Base-by-base conservation (phyloP, 2,888 invertebrate species). In the Agonopterix alstromeriana region DNA sequence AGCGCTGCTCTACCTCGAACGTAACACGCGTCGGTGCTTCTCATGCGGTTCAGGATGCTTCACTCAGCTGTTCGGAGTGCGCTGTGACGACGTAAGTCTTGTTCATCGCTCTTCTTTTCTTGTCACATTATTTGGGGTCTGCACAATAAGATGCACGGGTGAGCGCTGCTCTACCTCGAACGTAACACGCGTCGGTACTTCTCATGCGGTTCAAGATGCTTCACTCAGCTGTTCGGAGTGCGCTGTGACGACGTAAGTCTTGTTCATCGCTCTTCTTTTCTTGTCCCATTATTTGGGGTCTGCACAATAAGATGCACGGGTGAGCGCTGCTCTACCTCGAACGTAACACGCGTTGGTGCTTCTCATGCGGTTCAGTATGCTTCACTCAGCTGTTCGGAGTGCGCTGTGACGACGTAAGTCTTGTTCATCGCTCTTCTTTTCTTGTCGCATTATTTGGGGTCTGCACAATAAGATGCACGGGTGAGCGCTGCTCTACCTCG, bases 21-120 rank as follows among this genome's bases (percentile, higher is more conserved):
- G 89, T 5, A 90, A 90, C 17, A 17, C 17, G 2, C 17, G 3
- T 3, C 17, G 17, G 2, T 17, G 17, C 17, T 17, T 17, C 17
- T 58, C 84, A 0, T 93, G 93, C 53, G 92, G 92, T 0, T 79
- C 82, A 38, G 91, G 90, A n/a, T 87, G 82, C 49, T 93, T 93
- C 61, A 67, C 70, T 0, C 86, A 74, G 51, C 71, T 69, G 56
- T 87, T 66, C 73, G 91, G 67, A 54, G 67, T 60, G 45, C 73
- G 67, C 52, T 82, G 61, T 69, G 61, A 77, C 52, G 73, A 77
- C 43, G 78, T 79, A 60, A 59, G 72, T 52, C 17, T 17, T 51
- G 89, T 17, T 17, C 3, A 17, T 17, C 17, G 4, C n/a, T 17
- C 17, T 3, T 17, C 17, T n/a, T n/a, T n/a, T n/a, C n/a, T n/a